phyloP scores from a whole-genome alignment of 2,888 invertebrate genomes.

The Augiades crinisus region DNA sequence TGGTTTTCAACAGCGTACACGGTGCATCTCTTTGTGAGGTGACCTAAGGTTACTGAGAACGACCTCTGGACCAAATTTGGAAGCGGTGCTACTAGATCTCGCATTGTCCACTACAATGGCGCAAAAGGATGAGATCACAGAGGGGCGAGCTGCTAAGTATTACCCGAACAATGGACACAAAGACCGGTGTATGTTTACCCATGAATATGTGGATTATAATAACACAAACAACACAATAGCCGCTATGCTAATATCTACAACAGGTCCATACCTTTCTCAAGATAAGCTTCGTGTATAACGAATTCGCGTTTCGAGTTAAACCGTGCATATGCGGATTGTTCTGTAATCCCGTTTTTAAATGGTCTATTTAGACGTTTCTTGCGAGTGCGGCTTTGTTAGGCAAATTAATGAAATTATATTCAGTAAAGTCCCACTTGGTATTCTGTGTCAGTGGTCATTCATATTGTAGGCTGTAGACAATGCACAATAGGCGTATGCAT shows the following conservation, averaged over 20 bases:
- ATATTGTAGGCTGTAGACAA: slow-evolving; percentile 24
- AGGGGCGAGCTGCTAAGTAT: slow-evolving; percentile 79
- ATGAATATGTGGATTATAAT: slow-evolving; percentile 74
- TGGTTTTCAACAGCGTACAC: slow-evolving; percentile 61
- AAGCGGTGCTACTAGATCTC: slow-evolving; percentile 46
- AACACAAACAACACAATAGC: slow-evolving; percentile 70
- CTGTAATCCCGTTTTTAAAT: slow-evolving; percentile 67
- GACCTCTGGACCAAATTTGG: slow-evolving; percentile 67
- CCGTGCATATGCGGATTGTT: slow-evolving; percentile 64
- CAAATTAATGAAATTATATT: slow-evolving; percentile 66
- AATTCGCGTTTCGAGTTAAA: slow-evolving; percentile 78
- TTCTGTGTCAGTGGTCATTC: slow-evolving; percentile 29
- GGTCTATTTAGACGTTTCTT: slow-evolving; percentile 72
- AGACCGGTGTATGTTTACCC: slow-evolving; percentile 78
- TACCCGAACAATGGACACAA: slow-evolving; percentile 71
- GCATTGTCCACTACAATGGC: slow-evolving; percentile 58
- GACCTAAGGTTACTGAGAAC: slow-evolving; percentile 68
- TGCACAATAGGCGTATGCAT: slow-evolving; percentile 22
- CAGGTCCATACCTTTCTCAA: slow-evolving; percentile 77
- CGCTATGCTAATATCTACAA: slow-evolving; percentile 70
- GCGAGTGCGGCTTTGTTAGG: slow-evolving; percentile 61
- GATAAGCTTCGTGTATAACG: slow-evolving; percentile 79
- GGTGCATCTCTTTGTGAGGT: slow-evolving; percentile 57
- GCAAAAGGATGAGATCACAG: slow-evolving; percentile 63
- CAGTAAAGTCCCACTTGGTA: slow-evolving; percentile 36